Percentiles rank a stretch among this genome's conserved stretches.
phyloP scores from a whole-genome alignment of 2,113 vertebrate species.

The Sigmodon hispidus region DNA sequence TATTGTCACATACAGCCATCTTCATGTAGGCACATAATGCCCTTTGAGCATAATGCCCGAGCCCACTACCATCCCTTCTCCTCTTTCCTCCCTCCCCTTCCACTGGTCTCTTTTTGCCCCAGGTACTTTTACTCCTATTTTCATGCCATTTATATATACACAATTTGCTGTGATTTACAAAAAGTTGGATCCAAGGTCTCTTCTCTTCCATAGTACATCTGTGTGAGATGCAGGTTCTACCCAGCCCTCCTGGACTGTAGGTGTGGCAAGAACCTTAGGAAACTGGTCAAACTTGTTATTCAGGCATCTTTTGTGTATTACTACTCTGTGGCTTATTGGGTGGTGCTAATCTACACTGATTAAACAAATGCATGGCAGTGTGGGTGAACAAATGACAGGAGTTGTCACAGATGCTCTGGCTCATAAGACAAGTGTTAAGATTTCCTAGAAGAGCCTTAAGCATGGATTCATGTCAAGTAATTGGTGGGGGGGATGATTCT shows the following conservation, averaged over 20 bases:
- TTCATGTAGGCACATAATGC: background rate
- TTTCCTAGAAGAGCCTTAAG: slow-evolving; percentile 47
- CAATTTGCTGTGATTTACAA: background rate
- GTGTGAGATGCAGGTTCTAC: background rate
- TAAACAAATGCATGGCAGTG: background rate
- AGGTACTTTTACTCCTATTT: background rate
- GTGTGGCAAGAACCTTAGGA: background rate
- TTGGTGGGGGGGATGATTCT: background rate
- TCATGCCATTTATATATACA: background rate
- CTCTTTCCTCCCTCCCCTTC: background rate
- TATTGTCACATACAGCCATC: background rate
- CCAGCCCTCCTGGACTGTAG: background rate
- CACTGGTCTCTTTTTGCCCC: background rate
- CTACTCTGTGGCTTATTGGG: background rate
- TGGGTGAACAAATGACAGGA: background rate
- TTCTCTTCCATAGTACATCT: background rate
- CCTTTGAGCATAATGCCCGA: background rate
- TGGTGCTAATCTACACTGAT: background rate
- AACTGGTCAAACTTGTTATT: slow-evolving; percentile 34
- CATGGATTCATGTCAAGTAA: background rate
- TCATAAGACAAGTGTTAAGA: background rate
- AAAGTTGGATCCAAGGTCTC: background rate
- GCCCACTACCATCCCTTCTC: too few species aligned
- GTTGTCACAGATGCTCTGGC: background rate
- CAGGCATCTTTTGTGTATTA: background rate